phyloP scores from a whole-genome alignment of 2,888 invertebrate genomes.

The Macaria liturata region DNA sequence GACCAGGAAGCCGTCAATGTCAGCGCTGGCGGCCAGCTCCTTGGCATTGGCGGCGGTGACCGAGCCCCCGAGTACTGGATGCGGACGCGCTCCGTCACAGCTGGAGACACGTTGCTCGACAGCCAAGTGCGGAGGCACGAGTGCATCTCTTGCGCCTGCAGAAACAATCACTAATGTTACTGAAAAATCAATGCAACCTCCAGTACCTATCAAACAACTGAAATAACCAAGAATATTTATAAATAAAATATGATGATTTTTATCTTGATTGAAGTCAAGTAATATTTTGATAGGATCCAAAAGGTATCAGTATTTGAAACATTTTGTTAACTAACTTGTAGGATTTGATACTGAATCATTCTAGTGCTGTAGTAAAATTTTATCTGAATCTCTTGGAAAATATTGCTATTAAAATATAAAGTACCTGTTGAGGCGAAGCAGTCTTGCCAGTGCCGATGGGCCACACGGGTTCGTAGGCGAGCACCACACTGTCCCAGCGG shows the following conservation, averaged over 20 bases:
- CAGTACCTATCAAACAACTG: too few relatives aligned
- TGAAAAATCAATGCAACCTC: too few relatives aligned
- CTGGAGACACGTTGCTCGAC: slow-evolving; percentile 88
- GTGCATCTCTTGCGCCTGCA: slow-evolving; percentile 96
- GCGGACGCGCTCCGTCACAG: slow-evolving; percentile 89
- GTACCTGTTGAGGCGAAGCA: slow-evolving; percentile 94
- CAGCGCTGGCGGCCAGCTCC: slow-evolving; percentile 93
- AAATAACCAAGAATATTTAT: too few relatives aligned
- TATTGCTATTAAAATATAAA: neutral
- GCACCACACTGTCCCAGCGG: slow-evolving; percentile 92
- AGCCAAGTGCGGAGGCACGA: slow-evolving; percentile 94
- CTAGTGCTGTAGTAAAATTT: too few relatives aligned
- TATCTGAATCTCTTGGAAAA: too few relatives aligned
- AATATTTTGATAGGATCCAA: too few relatives aligned
- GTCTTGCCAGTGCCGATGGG: slow-evolving; percentile 99
- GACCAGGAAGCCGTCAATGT: slow-evolving; percentile 99
- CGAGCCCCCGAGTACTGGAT: slow-evolving; percentile 99
- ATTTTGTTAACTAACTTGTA: too few relatives aligned
- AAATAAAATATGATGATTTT: too few relatives aligned
- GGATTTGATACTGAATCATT: too few relatives aligned
- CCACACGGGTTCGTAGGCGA: slow-evolving; percentile 99
- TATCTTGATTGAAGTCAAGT: too few relatives aligned
- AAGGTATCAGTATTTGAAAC: too few relatives aligned
- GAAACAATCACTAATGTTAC: too few relatives aligned
- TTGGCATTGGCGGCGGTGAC: slow-evolving; percentile 96